phyloP scores from a whole-genome alignment of 1,140 invertebrate genomes.

The Dendroctonus ponderosae region DNA sequence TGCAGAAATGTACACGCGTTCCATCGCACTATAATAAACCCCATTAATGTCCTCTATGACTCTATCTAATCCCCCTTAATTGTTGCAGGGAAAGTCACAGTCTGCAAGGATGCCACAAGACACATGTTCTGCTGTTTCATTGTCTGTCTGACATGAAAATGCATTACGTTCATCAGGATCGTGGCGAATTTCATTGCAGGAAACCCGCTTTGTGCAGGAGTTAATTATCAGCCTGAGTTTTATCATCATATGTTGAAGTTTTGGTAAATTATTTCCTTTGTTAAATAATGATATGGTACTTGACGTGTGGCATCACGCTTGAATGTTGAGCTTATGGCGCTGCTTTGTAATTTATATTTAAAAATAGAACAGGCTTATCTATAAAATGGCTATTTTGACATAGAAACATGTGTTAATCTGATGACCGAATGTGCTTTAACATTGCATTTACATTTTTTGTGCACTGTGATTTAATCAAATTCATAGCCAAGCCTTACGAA shows the following conservation, averaged over 20 bases:
- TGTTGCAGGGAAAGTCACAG: conserved; percentile 1
- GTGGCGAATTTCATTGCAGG: conserved; percentile 20
- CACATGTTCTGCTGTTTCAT: conserved; percentile 18
- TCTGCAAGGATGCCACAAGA: conserved; percentile 15
- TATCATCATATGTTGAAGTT: conserved; percentile 21
- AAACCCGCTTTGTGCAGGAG: conserved; percentile 25
- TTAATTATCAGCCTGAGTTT: conserved; percentile 20
- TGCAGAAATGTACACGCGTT: conserved; percentile 19
- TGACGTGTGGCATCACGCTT: too few species aligned
- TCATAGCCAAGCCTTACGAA: too few species aligned
- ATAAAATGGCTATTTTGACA: too few species aligned
- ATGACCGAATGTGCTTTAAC: too few species aligned
- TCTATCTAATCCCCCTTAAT: background rate
- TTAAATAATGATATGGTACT: conserved; percentile 12
- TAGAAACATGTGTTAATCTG: too few species aligned
- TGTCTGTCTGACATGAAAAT: conserved; percentile 24
- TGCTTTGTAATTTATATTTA: too few species aligned
- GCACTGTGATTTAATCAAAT: too few species aligned
- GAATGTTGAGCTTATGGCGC: too few species aligned
- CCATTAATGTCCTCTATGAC: conserved; percentile 2
- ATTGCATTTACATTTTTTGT: too few species aligned
- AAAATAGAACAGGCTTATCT: too few species aligned
- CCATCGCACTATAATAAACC: conserved; percentile 11
- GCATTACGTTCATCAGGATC: conserved; percentile 2
- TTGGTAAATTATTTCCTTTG: conserved; percentile 28